Base-by-base conservation (phyloP, 2,888 invertebrate genomes). In the Linyphia triangularis region DNA sequence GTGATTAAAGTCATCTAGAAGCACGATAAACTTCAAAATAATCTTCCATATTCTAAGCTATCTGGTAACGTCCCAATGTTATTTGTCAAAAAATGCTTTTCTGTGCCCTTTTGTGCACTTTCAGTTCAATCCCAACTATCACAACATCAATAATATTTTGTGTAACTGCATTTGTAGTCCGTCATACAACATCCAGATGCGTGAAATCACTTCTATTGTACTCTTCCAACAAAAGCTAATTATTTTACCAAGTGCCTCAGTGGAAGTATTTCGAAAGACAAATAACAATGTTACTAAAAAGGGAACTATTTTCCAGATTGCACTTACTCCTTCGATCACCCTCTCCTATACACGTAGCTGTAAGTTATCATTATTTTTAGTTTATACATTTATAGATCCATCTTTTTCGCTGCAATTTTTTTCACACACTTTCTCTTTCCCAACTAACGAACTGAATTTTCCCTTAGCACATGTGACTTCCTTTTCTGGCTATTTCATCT, bases 221-320 rank as follows among this genome's bases (percentile, higher is more conserved):
- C 19, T 28, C 16, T 30, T 16, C 33, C 6, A 67, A n/a, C 33
- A n/a, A 33, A 67, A 67, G 67, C n/a, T 67, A 67, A 67, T 33
- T 67, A 22, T n/a, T 67, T 33, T 1, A 19, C n/a, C 19, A 67
- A 67, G 10, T 19, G 22, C 19, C 33, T 33, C n/a, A 33, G 16
- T n/a, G 10, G n/a, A 33, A 67, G 7, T 33, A 33, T 33, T 67
- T 67, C 30, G 26, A 67, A 67, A 33, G 63, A 30, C 22, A 73
- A 13, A 40, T 37, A 40, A 63, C 16, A 59, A 13, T 33, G 28
- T 16, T 33, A 75, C 24, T 37, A 33, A 77, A 75, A 59, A 40
- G 24, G 26, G 59, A 77, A n/a, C 61, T 37, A 75, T 77, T 77
- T 40, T n/a, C 37, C 13, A 77, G 24, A 77, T 77, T 61, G 37